phyloP scores from a whole-genome alignment of 2,888 invertebrate species.

The Cephus spinipes region DNA sequence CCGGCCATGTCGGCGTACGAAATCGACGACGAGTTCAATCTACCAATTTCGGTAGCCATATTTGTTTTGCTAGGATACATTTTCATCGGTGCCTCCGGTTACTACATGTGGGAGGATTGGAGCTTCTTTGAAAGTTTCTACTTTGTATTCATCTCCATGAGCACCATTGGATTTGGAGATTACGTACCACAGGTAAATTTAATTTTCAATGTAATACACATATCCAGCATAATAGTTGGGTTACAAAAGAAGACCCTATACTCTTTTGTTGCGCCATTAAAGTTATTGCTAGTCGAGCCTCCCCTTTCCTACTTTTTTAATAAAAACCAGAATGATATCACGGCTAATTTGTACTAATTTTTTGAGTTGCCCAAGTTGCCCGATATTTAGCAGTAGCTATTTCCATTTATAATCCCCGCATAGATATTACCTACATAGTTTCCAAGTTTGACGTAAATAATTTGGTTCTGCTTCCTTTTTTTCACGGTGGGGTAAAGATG shows the following conservation, averaged over 20 bases:
- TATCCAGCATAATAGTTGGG: neutral
- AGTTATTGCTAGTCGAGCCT: neutral
- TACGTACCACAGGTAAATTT: slow-evolving; percentile 78
- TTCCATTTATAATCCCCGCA: neutral
- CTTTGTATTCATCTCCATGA: slow-evolving; percentile 97
- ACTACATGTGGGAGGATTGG: slow-evolving; percentile 85
- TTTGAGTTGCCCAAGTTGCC: neutral
- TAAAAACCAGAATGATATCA: neutral
- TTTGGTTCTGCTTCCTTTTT: slow-evolving; percentile 40
- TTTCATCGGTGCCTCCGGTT: slow-evolving; percentile 85
- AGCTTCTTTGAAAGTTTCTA: slow-evolving; percentile 94
- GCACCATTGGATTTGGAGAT: slow-evolving; percentile 97
- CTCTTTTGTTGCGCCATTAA: neutral
- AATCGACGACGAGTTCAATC: slow-evolving; percentile 93
- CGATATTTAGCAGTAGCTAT: neutral
- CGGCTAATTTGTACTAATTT: too few relatives aligned
- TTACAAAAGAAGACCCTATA: neutral
- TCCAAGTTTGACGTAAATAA: neutral
- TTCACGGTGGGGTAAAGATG: slow-evolving; percentile 61
- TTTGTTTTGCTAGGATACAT: slow-evolving; percentile 87
- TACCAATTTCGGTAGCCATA: slow-evolving; percentile 92
- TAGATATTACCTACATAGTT: neutral
- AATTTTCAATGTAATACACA: neutral
- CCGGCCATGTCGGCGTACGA: slow-evolving; percentile 83
- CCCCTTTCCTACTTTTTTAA: neutral